Percentiles rank a stretch among this genome's conserved stretches.
Evolutionary conservation across 2,888 invertebrate genomes (phyloP).

Genomic region (Zootermopsis nevadensis): DNA sequence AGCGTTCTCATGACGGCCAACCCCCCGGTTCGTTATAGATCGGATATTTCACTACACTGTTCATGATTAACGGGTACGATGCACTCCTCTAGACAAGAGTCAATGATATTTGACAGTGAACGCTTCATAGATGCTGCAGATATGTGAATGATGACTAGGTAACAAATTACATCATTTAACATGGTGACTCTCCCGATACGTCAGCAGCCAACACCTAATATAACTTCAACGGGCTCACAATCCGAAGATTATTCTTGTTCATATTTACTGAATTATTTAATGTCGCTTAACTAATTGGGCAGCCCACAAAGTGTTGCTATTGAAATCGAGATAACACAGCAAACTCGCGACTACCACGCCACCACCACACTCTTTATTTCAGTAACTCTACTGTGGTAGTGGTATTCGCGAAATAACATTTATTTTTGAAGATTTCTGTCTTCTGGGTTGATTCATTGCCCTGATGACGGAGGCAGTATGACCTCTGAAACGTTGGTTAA

Average conservation of each 20-base stretch:
- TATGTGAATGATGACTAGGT: slow-evolving; percentile 36
- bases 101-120: slow-evolving; percentile 30
- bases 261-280: no score
- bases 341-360: no score
- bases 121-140: background rate
- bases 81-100: background rate
- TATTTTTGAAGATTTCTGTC: no score
- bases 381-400: no score
- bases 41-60: slow-evolving; percentile 22
- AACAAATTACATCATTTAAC: slow-evolving; percentile 40
- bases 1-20: background rate
- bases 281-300: no score
- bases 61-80: slow-evolving; percentile 24
- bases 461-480: no score
- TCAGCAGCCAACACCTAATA: slow-evolving; percentile 29
- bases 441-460: no score
- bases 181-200: slow-evolving; percentile 37
- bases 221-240: background rate
- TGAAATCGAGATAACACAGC: no score
- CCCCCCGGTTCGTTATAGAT: background rate
- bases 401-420: no score
- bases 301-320: no score
- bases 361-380: no score
- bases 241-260: background rate
- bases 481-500: no score